Percentiles rank a stretch among this genome's conserved stretches.
Evolutionary conservation across 1,140 invertebrate species (phyloP).

Genomic region (Drosophila mojavensis): DNA sequence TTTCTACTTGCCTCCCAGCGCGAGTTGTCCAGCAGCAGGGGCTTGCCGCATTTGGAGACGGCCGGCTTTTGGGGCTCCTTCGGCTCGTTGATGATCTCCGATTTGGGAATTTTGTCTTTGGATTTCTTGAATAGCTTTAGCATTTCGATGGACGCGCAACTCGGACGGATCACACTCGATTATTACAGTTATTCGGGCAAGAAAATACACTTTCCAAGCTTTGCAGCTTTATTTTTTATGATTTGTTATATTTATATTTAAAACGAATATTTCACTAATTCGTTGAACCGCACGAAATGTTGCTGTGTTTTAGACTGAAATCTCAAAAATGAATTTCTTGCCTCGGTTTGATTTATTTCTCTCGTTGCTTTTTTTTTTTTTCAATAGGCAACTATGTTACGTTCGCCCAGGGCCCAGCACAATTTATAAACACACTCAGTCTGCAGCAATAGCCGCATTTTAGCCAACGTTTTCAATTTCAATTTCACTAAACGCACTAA

Average conservation of each 20-base stretch:
- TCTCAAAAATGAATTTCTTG: not conserved
- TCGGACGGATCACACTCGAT: not conserved
- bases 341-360: not conserved
- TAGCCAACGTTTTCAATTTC: slow-evolving; percentile 11
- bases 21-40: slow-evolving; percentile 74
- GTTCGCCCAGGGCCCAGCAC: slow-evolving; percentile 25
- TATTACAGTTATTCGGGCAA: not conserved
- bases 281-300: not conserved
- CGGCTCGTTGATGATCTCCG: slow-evolving; percentile 78
- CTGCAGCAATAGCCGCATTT: slow-evolving; percentile 13
- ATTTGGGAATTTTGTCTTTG: slow-evolving; percentile 80
- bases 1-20: slow-evolving; percentile 82
- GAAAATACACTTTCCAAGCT: not conserved
- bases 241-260: not conserved
- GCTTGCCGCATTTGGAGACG: slow-evolving; percentile 80
- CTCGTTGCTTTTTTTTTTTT: not conserved
- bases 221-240: slow-evolving; percentile 4
- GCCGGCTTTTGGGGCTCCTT: slow-evolving; percentile 66
- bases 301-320: slow-evolving; percentile 18
- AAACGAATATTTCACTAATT: not conserved
- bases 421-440: slow-evolving; percentile 10
- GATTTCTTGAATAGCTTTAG: slow-evolving; percentile 78
- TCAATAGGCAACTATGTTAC: slow-evolving; percentile 30
- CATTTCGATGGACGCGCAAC: slow-evolving; percentile 37
- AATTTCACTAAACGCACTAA: slow-evolving; percentile 4